These are phyloP conservation scores for Hexactinellida sp. DNA, from an alignment of 37 sponge, comb jelly and placozoan genomes.

Conservation along the genomic window DNA sequence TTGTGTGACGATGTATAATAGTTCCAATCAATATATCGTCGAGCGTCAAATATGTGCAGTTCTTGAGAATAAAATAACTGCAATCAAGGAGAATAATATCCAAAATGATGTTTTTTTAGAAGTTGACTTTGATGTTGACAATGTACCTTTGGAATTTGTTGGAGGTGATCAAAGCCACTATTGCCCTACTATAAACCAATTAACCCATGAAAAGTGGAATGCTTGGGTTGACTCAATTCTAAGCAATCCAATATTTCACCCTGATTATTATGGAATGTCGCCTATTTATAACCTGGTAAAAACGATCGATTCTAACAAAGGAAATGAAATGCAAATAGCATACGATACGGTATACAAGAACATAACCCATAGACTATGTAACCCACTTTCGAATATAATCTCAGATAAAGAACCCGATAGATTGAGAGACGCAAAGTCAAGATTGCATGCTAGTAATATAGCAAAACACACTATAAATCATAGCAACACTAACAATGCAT, in stretches of 20 bases:
- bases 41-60: not conserved
- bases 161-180: not conserved
- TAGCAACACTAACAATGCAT: too few relatives aligned
- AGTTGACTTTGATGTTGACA: not conserved
- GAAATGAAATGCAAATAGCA: not conserved
- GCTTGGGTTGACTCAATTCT: not conserved
- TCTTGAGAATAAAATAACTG: not conserved
- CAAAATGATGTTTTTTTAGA: not conserved
- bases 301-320: not conserved
- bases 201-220: not conserved
- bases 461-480: not conserved
- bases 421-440: not conserved
- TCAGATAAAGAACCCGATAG: not conserved
- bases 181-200: not conserved
- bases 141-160: not conserved
- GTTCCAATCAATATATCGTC: not conserved
- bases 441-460: not conserved
- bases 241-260: not conserved
- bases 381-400: not conserved
- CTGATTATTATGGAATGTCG: not conserved
- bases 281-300: not conserved
- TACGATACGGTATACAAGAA: not conserved
- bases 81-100: not conserved
- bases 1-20: not conserved
- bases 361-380: not conserved